phyloP scores from a whole-genome alignment of 2,888 invertebrate species.

The Hemicrepidius hirtus region DNA sequence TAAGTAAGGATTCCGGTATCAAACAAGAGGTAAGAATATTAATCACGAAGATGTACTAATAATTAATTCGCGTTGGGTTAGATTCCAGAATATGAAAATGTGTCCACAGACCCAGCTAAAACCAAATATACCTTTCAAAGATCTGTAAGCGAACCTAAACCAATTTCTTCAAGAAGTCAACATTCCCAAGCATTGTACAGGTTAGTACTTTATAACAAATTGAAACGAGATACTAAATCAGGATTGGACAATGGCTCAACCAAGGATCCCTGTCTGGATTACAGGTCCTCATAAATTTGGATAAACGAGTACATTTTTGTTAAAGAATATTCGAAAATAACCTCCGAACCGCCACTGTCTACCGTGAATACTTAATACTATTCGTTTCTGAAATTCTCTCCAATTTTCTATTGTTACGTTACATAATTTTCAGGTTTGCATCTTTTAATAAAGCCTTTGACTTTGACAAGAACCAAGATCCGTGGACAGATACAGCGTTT shows the following conservation, averaged over 20 bases:
- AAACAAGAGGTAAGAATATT: constrained; percentile 46
- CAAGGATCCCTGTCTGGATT: too few species aligned
- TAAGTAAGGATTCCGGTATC: constrained; percentile 44
- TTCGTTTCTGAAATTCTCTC: too few species aligned
- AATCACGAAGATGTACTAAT: too few species aligned
- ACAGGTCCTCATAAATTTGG: too few species aligned
- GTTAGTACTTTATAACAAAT: too few species aligned
- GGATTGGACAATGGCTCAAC: too few species aligned
- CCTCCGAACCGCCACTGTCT: too few species aligned
- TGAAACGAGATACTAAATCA: too few species aligned
- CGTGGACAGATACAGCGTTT: constrained; percentile 59
- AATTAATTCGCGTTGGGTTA: constrained; percentile 56
- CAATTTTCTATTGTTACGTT: not conserved
- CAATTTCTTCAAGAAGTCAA: constrained; percentile 68
- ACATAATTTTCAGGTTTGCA: constrained; percentile 66
- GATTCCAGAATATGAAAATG: constrained; percentile 70
- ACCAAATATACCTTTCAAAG: constrained; percentile 69
- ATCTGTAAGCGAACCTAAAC: constrained; percentile 72
- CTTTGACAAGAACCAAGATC: constrained; percentile 64
- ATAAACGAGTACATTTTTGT: too few species aligned
- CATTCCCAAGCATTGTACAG: constrained; percentile 71
- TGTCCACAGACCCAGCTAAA: constrained; percentile 66
- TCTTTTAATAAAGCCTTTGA: constrained; percentile 71
- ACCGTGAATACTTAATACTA: too few species aligned
- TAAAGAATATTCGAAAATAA: too few species aligned